Evolutionary conservation across 1,140 invertebrate species (phyloP), one percentile per base, ranked within the genome.

Genomic region (Cardiocondyla obscurior): DNA sequence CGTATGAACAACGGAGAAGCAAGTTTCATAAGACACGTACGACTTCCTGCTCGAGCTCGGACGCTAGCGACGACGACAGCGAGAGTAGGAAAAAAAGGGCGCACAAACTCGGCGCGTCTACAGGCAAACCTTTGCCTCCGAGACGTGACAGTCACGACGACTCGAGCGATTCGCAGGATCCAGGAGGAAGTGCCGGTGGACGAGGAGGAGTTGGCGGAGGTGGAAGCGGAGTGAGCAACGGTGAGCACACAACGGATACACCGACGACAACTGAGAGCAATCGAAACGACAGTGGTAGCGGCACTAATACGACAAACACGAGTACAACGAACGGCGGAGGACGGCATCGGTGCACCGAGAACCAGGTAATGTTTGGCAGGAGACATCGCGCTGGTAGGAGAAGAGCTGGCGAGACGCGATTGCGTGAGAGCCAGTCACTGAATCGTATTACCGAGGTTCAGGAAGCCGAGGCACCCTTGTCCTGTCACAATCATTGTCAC

Each of bases 31-130:
- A 97, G 90, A 95, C 96, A 6, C 95, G 97, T 19, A 97, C 97
- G 6, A 97, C 97, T 1, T 98, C 97, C 6, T 98, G 98, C 90
- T 97, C 97, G 86, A 97, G 97, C 64, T 98, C 98, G 0, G 97
- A 98, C 91, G 97, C 98, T 5, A 98, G 97, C 60, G 98, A 99
- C 92, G 98, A 98, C 92, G 98, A 98, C 88, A 97, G 97, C 49
- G 97, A 98, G 91, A 95, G 95, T 57, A 95, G 96, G 22, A 97
- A 97, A 90, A 97, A 98, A 87, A 94, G 97, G 33, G 96, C 96
- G 22, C 96, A 97, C 58, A 97, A 97, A 92, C 94, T 97, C 53
- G 94, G 94, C 39, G 92, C 85, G 22, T 93, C 93, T 5, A 94
- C 95, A 3, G 95, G 95, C 42, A 96, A 96, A 82, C 94, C 96